A percentile compares a stretch with the other conserved stretches of the same genome.
These are phyloP conservation scores for Steatocranus sp. DNA, from an alignment of 2,797 vertebrate species.

Conservation along the genomic window DNA sequence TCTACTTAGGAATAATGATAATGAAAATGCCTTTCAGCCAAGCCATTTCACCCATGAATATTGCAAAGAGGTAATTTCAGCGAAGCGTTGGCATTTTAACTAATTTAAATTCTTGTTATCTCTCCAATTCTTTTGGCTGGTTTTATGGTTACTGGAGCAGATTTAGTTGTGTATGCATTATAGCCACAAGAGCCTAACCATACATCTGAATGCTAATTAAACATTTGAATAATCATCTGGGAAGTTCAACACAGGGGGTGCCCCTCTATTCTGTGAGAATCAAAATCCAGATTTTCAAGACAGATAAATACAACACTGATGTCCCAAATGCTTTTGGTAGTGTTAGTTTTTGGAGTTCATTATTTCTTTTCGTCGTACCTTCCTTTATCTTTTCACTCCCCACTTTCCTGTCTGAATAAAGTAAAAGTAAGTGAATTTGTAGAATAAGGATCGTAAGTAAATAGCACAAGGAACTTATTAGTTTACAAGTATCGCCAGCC, in stretches of 20 bases:
- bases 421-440: conserved; percentile 76
- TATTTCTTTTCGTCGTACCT: background rate
- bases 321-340: background rate
- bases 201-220: conserved; percentile 68
- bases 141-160: conserved; percentile 55
- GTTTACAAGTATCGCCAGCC: conserved; percentile 85
- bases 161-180: conserved; percentile 52
- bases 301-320: background rate
- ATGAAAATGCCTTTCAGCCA: conserved; percentile 73
- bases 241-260: background rate
- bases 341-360: background rate
- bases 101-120: conserved; percentile 71
- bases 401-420: conserved; percentile 3
- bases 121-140: conserved; percentile 27
- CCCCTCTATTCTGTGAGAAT: background rate
- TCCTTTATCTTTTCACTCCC: background rate
- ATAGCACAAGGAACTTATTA: conserved; percentile 82
- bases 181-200: conserved; percentile 46
- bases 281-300: background rate
- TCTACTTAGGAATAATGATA: conserved; percentile 68
- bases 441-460: conserved; percentile 81
- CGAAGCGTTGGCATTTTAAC: conserved; percentile 72
- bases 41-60: conserved; percentile 72
- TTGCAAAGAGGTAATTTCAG: conserved; percentile 68
- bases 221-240: conserved; percentile 67